phyloP scores from a whole-genome alignment of 2,113 vertebrate species.

The Pteronura brasiliensis region DNA sequence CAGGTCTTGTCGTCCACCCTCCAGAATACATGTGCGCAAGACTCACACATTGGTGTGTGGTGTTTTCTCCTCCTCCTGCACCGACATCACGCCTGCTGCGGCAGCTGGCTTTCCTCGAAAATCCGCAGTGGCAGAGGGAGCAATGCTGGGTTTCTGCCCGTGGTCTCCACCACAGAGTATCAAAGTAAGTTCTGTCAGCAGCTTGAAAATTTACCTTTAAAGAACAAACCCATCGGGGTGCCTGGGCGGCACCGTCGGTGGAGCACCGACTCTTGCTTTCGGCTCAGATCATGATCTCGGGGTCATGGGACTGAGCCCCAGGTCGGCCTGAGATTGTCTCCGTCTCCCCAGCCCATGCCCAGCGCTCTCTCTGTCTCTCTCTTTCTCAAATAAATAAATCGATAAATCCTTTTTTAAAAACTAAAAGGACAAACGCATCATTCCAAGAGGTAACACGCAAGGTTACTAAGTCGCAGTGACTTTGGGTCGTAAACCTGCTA shows the following conservation, averaged over 20 bases:
- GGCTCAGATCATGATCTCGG: no score
- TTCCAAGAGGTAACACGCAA: no score
- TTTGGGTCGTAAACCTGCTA: no score
- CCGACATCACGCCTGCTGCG: rapidly evolving
- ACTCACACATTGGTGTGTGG: background rate
- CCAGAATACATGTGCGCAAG: background rate
- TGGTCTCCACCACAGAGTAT: background rate
- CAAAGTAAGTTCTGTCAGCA: background rate
- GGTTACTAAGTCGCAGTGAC: no score
- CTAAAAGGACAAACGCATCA: background rate
- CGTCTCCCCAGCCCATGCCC: no score
- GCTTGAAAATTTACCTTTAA: background rate
- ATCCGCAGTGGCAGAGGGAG: background rate
- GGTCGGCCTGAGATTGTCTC: background rate
- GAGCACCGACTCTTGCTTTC: no score
- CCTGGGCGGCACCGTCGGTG: no score
- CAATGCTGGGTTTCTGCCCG: background rate
- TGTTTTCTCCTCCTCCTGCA: background rate
- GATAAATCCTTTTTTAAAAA: background rate
- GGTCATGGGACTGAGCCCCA: no score
- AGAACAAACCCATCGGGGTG: no score
- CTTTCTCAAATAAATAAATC: background rate
- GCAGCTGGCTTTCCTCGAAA: background rate
- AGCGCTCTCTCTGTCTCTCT: background rate
- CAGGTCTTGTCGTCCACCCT: background rate